Base-by-base conservation (phyloP, 2,888 invertebrate species). In the Drepana falcataria region DNA sequence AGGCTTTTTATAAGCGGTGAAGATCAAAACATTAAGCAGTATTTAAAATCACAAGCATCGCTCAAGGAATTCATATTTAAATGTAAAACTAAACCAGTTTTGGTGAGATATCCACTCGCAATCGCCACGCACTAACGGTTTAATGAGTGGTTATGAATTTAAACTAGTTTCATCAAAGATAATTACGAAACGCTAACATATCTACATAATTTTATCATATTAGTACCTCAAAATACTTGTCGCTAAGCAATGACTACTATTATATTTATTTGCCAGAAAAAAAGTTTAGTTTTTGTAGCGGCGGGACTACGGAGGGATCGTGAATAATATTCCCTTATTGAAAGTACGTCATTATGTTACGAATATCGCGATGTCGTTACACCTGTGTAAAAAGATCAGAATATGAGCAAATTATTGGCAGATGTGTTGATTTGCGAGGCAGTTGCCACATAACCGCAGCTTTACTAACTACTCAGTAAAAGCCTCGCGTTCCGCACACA, bases 401-500 rank as follows among this genome's bases (percentile, higher is more conserved):
- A 53, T 41, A 41, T 52, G 35, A 44, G 44, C 34, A 35, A 34
- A 41, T 7, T 69, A 73, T 74, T 62, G 69, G 61, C 64, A 68
- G 34, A 37, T 6, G 37, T 35, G 21, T 37, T n/a, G 35, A n/a
- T 37, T 63, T 68, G 64, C 71, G 67, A 69, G 67, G 58, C 69
- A 63, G 61, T 85, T 84, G 72, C 84, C 72, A 80, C 84, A 87
- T 68, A 81, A 88, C 89, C 88, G 88, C 76, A 69, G 71, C 79
- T 86, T 78, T 83, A 76, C 81, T 85, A 81, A 81, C 77, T 77
- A 72, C 72, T 68, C 65, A 75, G 68, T 68, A 77, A 81, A 82
- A 81, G 81, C 79, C 83, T 85, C 85, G 85, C 87, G 88, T 86
- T 87, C 85, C 85, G 83, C 85, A 84, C 82, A 86, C 70, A 81